Percentiles rank a stretch among this genome's conserved stretches.
Conservation (phyloP, 92 coral and sea anemone species). For the Heteractis magnifica region DNA sequence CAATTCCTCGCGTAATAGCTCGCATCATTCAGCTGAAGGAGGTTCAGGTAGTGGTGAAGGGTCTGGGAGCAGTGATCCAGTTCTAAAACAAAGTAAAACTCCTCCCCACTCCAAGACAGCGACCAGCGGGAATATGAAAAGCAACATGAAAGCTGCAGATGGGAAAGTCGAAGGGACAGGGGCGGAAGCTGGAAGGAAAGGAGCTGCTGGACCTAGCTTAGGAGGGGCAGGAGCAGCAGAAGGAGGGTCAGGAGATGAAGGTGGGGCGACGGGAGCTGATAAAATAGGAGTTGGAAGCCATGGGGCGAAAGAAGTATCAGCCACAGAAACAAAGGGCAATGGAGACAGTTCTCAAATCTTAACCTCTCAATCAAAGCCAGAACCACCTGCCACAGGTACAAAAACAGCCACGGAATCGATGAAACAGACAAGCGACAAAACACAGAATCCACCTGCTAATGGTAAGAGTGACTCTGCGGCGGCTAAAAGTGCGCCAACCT, state of each 20-base stretch:
- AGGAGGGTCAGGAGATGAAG: background rate
- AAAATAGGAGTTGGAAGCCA: background rate
- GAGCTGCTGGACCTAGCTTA: background rate
- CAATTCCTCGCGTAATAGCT: background rate
- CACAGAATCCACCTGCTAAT: background rate
- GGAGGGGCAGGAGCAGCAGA: background rate
- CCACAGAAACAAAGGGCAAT: background rate
- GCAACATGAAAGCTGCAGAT: background rate
- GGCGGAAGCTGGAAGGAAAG: background rate
- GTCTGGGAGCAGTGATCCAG: slow-evolving; percentile 13
- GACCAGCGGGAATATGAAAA: background rate
- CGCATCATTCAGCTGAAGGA: background rate
- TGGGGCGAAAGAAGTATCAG: background rate
- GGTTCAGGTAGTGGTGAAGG: slow-evolving; percentile 19
- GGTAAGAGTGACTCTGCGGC: background rate
- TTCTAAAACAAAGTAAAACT: background rate
- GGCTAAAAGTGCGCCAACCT: too few relatives aligned
- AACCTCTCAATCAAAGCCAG: background rate
- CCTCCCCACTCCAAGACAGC: background rate
- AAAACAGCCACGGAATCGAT: background rate
- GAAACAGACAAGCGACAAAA: slow-evolving; percentile 2
- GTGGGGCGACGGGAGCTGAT: background rate
- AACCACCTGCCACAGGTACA: background rate
- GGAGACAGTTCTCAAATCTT: background rate
- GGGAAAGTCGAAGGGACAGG: background rate